phyloP scores from a whole-genome alignment of 2,113 vertebrate species.

The Podiceps cristatus region DNA sequence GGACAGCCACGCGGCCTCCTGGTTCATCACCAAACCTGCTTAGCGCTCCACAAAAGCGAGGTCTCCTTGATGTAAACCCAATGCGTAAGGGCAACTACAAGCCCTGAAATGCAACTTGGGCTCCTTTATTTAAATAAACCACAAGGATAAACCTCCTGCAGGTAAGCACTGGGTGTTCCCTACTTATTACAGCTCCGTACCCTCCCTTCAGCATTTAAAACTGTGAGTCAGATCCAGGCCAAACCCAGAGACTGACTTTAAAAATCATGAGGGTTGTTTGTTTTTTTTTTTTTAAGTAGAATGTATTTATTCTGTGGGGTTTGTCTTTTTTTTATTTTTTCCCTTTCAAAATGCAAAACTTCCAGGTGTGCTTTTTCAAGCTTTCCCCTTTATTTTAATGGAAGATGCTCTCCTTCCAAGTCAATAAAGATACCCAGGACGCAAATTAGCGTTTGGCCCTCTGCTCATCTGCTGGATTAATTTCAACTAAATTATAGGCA shows the following conservation, averaged over 20 bases:
- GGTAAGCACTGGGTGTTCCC: conserved; percentile 22
- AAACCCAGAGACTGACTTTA: neutral
- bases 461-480: conserved; percentile 48
- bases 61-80: neutral
- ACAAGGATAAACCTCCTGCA: conserved; percentile 1
- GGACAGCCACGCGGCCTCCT: neutral
- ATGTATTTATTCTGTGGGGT: neutral
- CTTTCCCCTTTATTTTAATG: neutral
- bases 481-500: conserved; percentile 58
- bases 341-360: neutral
- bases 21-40: neutral
- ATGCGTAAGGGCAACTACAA: neutral
- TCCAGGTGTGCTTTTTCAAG: neutral
- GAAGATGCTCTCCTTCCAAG: conserved; percentile 27
- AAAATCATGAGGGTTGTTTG: neutral
- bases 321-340: neutral
- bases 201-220: neutral
- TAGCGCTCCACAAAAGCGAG: neutral
- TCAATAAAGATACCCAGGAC: conserved; percentile 58
- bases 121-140: neutral
- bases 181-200: neutral
- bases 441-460: conserved; percentile 61
- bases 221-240: neutral
- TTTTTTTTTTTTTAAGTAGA: neutral
- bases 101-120: neutral